Conservation (phyloP, 2,113 vertebrate species). For the Muntiacus muntjak region DNA sequence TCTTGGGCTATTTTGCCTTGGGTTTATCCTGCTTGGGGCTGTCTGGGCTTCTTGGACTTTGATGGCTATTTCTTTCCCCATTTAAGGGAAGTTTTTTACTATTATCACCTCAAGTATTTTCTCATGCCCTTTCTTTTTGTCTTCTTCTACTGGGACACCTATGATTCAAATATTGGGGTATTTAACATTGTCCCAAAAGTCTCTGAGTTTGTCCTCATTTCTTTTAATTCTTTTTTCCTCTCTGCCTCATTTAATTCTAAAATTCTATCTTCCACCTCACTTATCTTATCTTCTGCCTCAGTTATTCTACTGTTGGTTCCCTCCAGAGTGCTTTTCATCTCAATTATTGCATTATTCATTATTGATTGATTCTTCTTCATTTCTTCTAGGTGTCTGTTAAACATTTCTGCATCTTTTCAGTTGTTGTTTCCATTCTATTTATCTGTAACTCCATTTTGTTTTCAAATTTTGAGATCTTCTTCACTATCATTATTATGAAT, state of each 20-base stretch:
- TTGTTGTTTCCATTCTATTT: not conserved
- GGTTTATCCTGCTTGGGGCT: not conserved
- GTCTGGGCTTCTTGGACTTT: not conserved
- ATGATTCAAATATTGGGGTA: not conserved
- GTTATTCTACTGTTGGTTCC: not conserved
- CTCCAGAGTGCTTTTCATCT: not conserved
- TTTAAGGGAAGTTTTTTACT: fast-evolving
- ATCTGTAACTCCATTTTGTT: not conserved
- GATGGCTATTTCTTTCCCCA: not conserved
- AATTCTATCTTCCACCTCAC: not conserved
- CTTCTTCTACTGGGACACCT: not conserved
- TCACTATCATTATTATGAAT: not conserved
- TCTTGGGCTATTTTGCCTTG: not conserved
- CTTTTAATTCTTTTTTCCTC: not conserved
- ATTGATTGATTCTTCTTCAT: not conserved
- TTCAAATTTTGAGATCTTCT: not conserved
- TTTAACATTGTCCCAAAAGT: not conserved
- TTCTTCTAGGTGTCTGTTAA: not conserved
- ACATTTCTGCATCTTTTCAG: not conserved
- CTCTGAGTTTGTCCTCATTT: not conserved
- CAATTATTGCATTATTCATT: not conserved
- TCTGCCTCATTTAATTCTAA: not conserved
- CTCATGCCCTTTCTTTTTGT: not conserved
- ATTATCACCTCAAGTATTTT: not conserved
- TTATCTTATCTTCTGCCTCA: not conserved